A percentile compares a stretch with the other conserved stretches of the same genome.
These are phyloP conservation scores for Dolichomitus sp. DNA, from an alignment of 2,888 invertebrate genomes.

Conservation along the genomic window DNA sequence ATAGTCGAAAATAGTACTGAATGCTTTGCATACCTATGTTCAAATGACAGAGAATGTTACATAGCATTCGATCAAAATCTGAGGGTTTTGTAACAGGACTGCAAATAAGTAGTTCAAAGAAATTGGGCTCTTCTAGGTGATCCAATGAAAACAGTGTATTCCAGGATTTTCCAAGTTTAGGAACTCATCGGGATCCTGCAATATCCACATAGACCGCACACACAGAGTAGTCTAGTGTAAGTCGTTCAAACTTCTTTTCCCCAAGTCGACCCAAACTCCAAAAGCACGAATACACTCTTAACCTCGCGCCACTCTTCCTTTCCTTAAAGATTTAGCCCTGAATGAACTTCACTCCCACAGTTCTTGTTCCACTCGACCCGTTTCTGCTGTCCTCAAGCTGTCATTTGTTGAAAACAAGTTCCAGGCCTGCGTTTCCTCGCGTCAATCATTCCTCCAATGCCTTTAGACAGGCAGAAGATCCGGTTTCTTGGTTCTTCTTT, in stretches of 20 bases:
- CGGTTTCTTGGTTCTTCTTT: neutral
- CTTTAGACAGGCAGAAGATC: neutral
- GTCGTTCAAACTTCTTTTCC: slow-evolving; percentile 49
- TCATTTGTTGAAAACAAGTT: slow-evolving; percentile 46
- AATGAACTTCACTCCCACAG: slow-evolving; percentile 32
- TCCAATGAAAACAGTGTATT: slow-evolving; percentile 13
- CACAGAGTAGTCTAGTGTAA: slow-evolving; percentile 5
- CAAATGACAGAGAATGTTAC: neutral
- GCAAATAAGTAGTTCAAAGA: neutral
- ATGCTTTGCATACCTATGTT: neutral
- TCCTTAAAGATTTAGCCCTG: slow-evolving; percentile 8
- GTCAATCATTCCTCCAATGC: slow-evolving; percentile 16
- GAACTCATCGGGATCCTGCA: slow-evolving; percentile 14
- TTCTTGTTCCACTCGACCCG: slow-evolving; percentile 33
- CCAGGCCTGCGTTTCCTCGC: slow-evolving; percentile 1
- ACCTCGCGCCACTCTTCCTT: slow-evolving; percentile 22
- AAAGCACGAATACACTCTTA: slow-evolving; percentile 21
- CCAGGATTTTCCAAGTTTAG: slow-evolving; percentile 8
- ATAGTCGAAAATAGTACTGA: neutral
- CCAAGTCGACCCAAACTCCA: neutral
- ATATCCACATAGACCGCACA: slow-evolving; percentile 38
- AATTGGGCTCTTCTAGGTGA: neutral
- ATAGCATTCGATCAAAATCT: neutral
- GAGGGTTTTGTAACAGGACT: neutral
- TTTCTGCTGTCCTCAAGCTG: slow-evolving; percentile 42